phyloP scores from a whole-genome alignment of 1,140 invertebrate genomes.

The Cecropterus lyciades region DNA sequence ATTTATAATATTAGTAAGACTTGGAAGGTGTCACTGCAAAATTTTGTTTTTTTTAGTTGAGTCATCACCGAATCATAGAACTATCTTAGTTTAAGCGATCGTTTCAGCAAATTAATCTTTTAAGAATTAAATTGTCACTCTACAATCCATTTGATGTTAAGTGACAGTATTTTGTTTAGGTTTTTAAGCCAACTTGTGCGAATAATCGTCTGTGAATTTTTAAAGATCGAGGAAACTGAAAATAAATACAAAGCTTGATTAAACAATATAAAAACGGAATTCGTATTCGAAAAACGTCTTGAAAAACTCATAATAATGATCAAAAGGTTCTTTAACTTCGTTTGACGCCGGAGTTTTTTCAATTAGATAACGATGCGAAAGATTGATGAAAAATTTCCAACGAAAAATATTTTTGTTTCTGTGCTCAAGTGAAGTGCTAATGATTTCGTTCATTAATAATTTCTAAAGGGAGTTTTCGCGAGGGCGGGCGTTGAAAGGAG shows the following conservation, averaged over 20 bases:
- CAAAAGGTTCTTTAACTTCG: constrained; percentile 25
- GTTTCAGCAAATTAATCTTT: no score
- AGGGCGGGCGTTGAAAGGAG: constrained; percentile 34
- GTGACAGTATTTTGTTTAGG: no score
- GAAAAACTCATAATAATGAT: constrained; percentile 20
- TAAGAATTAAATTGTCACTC: no score
- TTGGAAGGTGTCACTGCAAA: no score
- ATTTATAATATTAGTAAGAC: no score
- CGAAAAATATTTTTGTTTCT: constrained; percentile 37
- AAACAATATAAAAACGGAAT: constrained; percentile 12
- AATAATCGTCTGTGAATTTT: no score
- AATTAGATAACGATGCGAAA: constrained; percentile 34
- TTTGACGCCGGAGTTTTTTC: constrained; percentile 28
- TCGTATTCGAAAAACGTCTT: constrained; percentile 8
- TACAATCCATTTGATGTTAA: no score
- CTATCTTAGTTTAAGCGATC: no score
- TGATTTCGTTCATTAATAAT: constrained; percentile 58
- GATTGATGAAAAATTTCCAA: constrained; percentile 32
- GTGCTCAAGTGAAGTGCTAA: constrained; percentile 44
- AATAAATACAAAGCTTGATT: not conserved
- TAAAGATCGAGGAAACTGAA: no score
- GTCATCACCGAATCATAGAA: no score
- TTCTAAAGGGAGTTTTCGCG: constrained; percentile 49
- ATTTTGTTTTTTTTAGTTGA: no score
- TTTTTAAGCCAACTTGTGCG: no score